Evolutionary conservation across 2,113 vertebrate species (phyloP).

Genomic region (Otocyon megalotis): DNA sequence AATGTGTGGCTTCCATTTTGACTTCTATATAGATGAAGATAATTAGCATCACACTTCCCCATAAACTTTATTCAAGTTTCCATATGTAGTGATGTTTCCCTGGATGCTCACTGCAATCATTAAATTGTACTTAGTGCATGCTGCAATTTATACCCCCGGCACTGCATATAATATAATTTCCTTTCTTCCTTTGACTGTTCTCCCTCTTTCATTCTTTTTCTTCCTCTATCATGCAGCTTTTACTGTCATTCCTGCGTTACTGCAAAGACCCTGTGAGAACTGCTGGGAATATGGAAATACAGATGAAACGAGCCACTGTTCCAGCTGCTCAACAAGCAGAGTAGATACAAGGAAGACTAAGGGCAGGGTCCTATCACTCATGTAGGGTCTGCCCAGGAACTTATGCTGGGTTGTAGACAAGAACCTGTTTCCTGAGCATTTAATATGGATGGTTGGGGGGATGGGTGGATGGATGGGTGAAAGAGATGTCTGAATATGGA

Average conservation of each 20-base stretch:
- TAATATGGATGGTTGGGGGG: not conserved
- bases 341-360: not conserved
- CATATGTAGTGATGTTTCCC: not conserved
- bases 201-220: not conserved
- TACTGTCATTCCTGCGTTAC: not conserved
- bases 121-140: not conserved
- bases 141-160: not conserved
- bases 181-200: slow-evolving; percentile 10
- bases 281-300: not conserved
- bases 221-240: not conserved
- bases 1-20: not conserved
- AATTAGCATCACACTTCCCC: not conserved
- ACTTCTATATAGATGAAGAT: not conserved
- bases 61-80: not conserved
- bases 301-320: not conserved
- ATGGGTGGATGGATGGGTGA: not conserved
- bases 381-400: not conserved
- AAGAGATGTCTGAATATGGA: not conserved
- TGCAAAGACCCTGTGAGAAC: not conserved
- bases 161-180: not conserved
- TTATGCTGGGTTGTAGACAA: not conserved
- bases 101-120: not conserved
- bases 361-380: not conserved
- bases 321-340: not conserved
- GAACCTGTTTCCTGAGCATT: not conserved